Evolutionary conservation across 2,113 vertebrate genomes (phyloP).

Genomic region (Psittacara wagleri): DNA sequence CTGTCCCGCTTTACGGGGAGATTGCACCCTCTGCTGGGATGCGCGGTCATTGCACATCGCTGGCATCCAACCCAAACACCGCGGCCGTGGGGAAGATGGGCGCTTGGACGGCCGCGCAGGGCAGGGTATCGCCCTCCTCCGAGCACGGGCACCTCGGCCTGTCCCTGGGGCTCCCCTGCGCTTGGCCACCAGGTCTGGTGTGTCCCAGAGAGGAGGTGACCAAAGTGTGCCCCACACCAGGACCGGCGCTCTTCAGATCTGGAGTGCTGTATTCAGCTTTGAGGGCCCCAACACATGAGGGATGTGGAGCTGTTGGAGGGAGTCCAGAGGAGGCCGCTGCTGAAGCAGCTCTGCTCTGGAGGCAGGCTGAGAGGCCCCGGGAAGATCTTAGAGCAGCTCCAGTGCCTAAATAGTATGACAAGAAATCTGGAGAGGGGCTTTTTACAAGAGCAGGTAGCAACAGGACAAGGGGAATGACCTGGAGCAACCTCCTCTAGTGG

Average conservation of each 20-base stretch:
- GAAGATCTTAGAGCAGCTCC: background rate
- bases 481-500: background rate
- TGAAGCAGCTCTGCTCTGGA: background rate
- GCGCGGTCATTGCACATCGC: background rate
- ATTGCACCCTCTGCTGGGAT: background rate
- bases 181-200: background rate
- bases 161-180: accelerated
- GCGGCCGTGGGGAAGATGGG: background rate
- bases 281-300: background rate
- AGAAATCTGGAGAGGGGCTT: background rate
- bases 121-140: background rate
- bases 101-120: background rate
- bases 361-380: background rate
- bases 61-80: background rate
- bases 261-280: background rate
- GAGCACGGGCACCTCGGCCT: background rate
- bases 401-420: background rate
- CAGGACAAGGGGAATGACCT: background rate
- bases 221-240: accelerated
- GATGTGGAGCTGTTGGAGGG: background rate
- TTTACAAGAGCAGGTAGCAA: background rate
- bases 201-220: background rate
- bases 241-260: background rate
- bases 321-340: background rate
- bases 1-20: background rate